Conservation (phyloP, 2,113 vertebrate genomes). For the Genyomyrus donnyi region DNA sequence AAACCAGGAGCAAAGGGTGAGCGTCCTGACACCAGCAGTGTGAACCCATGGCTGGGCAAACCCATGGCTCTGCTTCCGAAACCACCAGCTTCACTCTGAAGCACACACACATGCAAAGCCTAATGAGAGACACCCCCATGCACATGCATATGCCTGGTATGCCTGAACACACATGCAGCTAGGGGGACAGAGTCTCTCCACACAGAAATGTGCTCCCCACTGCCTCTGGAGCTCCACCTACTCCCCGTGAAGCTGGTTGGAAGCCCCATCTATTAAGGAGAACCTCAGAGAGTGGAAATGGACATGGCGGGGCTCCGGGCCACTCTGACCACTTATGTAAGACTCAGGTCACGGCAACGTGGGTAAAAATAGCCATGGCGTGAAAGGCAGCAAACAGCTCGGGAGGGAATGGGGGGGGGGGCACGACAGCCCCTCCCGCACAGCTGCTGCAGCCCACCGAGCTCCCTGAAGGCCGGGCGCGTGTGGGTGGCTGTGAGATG, state of each 20-base stretch:
- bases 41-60: background rate
- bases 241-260: background rate
- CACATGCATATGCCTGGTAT: background rate
- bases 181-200: background rate
- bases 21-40: background rate
- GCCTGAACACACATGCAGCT: background rate
- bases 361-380: constrained; percentile 23
- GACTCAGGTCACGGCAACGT: constrained; percentile 15
- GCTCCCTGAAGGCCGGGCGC: background rate
- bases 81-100: background rate
- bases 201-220: background rate
- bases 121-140: background rate
- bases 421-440: background rate
- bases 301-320: constrained; percentile 15
- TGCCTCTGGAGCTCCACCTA: background rate
- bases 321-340: constrained; percentile 29
- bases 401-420: background rate
- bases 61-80: background rate
- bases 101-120: background rate
- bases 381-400: background rate
- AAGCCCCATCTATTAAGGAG: background rate
- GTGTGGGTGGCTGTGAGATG: background rate
- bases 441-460: constrained; percentile 11
- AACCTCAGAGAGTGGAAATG: constrained; percentile 23
- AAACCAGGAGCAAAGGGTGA: background rate